Evolutionary conservation across 2,888 invertebrate genomes (phyloP).

Genomic region (Timandra comae): DNA sequence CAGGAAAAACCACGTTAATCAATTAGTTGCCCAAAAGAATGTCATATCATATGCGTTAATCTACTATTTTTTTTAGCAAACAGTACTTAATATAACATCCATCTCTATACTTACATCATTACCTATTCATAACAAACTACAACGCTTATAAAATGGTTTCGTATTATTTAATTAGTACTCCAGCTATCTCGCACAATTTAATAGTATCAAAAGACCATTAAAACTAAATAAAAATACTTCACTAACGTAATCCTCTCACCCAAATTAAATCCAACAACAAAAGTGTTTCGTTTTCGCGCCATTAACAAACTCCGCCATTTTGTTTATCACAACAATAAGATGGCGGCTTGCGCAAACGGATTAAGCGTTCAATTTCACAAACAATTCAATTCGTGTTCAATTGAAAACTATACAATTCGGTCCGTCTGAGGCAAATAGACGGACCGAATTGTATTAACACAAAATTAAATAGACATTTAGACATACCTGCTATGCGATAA

Average conservation of each 20-base stretch:
- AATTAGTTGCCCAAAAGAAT: too few relatives aligned
- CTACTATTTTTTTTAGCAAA: too few relatives aligned
- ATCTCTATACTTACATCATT: too few relatives aligned
- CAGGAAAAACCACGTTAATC: too few relatives aligned
- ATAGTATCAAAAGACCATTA: too few relatives aligned
- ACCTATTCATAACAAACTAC: too few relatives aligned
- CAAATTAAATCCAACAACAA: conserved; percentile 18
- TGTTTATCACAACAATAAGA: conserved; percentile 33
- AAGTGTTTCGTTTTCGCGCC: conserved; percentile 38
- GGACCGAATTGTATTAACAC: conserved; percentile 22
- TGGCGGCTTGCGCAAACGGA: conserved; percentile 43
- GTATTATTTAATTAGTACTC: too few relatives aligned
- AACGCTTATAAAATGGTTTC: too few relatives aligned
- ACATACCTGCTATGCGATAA: not conserved
- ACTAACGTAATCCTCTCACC: conserved; percentile 3
- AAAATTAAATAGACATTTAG: not conserved
- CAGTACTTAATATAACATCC: too few relatives aligned
- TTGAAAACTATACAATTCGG: conserved; percentile 47
- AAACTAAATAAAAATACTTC: conserved; percentile 1
- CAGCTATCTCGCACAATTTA: too few relatives aligned
- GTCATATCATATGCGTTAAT: too few relatives aligned
- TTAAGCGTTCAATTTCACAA: conserved; percentile 56
- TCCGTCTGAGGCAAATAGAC: conserved; percentile 44
- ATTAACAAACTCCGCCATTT: conserved; percentile 37
- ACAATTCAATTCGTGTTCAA: conserved; percentile 41